A percentile compares a stretch with the other conserved stretches of the same genome.
These are phyloP conservation scores for Cirrhinus mrigala DNA, from an alignment of 2,797 vertebrate genomes.

Conservation along the genomic window DNA sequence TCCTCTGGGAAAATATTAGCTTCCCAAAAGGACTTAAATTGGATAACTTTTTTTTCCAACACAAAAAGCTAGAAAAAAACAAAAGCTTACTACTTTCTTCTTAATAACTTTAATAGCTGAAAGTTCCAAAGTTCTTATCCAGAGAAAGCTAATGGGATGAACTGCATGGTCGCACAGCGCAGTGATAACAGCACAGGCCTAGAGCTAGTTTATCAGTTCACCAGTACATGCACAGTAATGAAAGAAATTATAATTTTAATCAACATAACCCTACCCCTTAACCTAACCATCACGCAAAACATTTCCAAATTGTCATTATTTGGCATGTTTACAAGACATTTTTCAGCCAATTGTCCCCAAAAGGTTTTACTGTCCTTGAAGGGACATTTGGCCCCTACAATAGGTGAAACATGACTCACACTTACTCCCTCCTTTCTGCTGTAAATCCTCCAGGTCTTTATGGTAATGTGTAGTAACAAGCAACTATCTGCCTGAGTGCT, in stretches of 20 bases:
- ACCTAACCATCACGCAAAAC: not conserved
- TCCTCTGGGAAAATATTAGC: not conserved
- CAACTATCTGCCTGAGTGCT: not conserved
- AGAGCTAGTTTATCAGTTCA: slow-evolving; percentile 29
- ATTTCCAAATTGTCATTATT: not conserved
- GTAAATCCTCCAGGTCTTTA: slow-evolving; percentile 11
- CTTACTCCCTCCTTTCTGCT: not conserved
- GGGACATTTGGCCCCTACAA: not conserved
- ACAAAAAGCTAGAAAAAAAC: not conserved
- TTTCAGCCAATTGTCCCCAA: not conserved
- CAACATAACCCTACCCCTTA: not conserved
- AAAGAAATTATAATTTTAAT: not conserved
- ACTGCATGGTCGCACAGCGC: slow-evolving; percentile 5
- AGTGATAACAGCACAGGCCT: slow-evolving; percentile 40
- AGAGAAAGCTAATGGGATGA: slow-evolving; percentile 36
- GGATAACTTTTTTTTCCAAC: not conserved
- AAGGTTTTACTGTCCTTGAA: not conserved
- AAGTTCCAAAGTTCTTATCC: slow-evolving; percentile 28
- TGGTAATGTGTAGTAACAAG: slow-evolving; percentile 23
- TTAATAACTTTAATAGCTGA: not conserved
- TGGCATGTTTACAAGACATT: not conserved
- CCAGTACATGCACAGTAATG: slow-evolving; percentile 1
- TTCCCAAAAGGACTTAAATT: not conserved
- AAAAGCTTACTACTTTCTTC: not conserved
- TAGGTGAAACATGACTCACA: slow-evolving; percentile 9